A percentile compares a stretch with the other conserved stretches of the same genome.
Evolutionary conservation across 2,888 invertebrate genomes (phyloP).

Genomic region (Galerucella pusilla): DNA sequence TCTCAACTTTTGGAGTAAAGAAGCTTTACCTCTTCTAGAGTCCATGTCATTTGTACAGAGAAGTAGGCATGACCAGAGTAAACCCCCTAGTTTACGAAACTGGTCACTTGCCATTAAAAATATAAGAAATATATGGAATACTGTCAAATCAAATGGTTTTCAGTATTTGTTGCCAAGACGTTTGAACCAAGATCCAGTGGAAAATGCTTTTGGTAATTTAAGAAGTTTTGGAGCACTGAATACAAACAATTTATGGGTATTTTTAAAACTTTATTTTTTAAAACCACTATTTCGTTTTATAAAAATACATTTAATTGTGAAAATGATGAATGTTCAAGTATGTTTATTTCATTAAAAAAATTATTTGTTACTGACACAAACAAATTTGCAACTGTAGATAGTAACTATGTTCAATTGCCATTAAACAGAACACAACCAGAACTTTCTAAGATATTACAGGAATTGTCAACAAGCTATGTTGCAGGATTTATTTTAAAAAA

Average conservation of each 20-base stretch:
- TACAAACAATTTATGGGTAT: conserved; percentile 22
- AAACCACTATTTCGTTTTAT: conserved; percentile 25
- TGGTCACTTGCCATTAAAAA: conserved; percentile 20
- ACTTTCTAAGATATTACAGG: conserved; percentile 4
- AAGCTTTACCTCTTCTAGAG: conserved; percentile 25
- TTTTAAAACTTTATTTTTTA: conserved; percentile 28
- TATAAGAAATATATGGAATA: conserved; percentile 17
- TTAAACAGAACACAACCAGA: conserved; percentile 2
- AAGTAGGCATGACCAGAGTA: conserved; percentile 20
- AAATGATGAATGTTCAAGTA: conserved; percentile 23
- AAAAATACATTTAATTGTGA: conserved; percentile 33
- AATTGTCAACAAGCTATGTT: conserved; percentile 8
- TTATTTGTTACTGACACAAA: conserved; percentile 10
- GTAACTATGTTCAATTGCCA: conserved; percentile 4
- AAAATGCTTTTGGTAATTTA: conserved; percentile 18
- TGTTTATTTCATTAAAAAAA: conserved; percentile 23
- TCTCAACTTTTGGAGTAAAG: conserved; percentile 28
- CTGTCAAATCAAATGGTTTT: conserved; percentile 13
- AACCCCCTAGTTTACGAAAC: conserved; percentile 22
- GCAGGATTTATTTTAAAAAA: conserved; percentile 16
- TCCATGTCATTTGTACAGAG: conserved; percentile 13
- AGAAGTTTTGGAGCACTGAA: conserved; percentile 22
- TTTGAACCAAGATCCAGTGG: conserved; percentile 19
- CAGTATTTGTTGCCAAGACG: conserved; percentile 20
- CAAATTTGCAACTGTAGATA: not conserved